Evolutionary conservation across 2,113 vertebrate species (phyloP).

Genomic region (Tragelaphus scriptus): DNA sequence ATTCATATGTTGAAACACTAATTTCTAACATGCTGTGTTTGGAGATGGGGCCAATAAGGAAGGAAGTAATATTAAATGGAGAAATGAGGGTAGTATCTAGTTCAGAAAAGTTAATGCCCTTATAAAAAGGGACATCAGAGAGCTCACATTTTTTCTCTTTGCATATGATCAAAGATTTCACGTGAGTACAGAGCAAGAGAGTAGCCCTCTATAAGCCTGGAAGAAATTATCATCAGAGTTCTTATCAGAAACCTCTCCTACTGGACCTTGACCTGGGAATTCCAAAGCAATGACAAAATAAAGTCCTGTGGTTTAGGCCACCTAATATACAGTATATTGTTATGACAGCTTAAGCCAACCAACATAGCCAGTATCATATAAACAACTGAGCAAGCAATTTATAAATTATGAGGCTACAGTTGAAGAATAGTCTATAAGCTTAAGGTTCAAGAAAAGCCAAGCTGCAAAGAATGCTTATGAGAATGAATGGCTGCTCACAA

Average conservation of each 20-base stretch:
- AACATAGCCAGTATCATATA: background rate
- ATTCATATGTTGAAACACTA: background rate
- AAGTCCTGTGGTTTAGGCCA: background rate
- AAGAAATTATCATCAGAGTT: background rate
- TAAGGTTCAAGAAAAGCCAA: background rate
- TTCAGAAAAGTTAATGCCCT: background rate
- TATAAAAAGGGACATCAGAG: background rate
- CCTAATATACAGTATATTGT: background rate
- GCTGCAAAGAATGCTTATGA: background rate
- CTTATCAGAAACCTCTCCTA: background rate
- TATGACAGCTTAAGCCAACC: background rate
- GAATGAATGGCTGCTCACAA: background rate
- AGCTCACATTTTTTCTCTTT: background rate
- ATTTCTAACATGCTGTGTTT: background rate
- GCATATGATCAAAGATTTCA: background rate
- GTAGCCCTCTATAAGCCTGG: accelerated
- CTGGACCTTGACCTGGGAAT: background rate
- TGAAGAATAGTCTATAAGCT: background rate
- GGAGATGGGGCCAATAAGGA: background rate
- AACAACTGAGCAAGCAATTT: background rate
- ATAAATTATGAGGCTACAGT: background rate
- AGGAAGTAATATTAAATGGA: background rate
- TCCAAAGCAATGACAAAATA: background rate
- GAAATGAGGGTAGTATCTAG: background rate
- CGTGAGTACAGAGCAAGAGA: background rate